Conservation (phyloP, 2,113 vertebrate species). For the Percina caprodes region DNA sequence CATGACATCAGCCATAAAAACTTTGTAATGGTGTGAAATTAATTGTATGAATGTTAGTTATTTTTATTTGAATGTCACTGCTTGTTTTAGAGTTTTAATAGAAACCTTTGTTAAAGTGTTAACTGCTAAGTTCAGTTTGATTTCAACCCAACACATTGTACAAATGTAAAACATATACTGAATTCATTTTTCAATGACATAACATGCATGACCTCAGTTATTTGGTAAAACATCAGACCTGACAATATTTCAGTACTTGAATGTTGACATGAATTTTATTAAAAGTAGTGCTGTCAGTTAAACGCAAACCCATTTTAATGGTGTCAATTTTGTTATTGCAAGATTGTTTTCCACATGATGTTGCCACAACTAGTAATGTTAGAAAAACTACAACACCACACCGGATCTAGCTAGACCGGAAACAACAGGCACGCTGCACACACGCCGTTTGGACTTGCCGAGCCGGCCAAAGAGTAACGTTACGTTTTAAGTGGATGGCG, state of each 20-base stretch:
- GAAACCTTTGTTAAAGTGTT: slow-evolving; percentile 12
- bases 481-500: too few species aligned
- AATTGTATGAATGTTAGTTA: slow-evolving; percentile 10
- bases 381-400: too few species aligned
- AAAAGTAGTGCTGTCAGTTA: too few species aligned
- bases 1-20: slow-evolving; percentile 5
- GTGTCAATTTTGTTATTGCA: too few species aligned
- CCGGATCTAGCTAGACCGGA: too few species aligned
- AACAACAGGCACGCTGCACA: too few species aligned
- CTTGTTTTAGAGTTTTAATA: slow-evolving; percentile 2
- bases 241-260: not conserved
- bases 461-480: too few species aligned
- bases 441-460: too few species aligned
- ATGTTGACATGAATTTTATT: slow-evolving; percentile 12
- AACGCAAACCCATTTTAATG: too few species aligned
- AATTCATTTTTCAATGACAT: not conserved
- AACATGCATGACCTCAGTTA: slow-evolving; percentile 17
- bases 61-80: slow-evolving; percentile 6
- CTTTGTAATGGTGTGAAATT: slow-evolving; percentile 11
- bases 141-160: slow-evolving; percentile 1
- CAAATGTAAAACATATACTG: not conserved
- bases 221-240: not conserved
- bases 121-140: slow-evolving; percentile 3
- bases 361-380: too few species aligned
- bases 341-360: too few species aligned